These are phyloP conservation scores for Micromesistius poutassou DNA, from an alignment of 2,797 vertebrate species.

Conservation along the genomic window DNA sequence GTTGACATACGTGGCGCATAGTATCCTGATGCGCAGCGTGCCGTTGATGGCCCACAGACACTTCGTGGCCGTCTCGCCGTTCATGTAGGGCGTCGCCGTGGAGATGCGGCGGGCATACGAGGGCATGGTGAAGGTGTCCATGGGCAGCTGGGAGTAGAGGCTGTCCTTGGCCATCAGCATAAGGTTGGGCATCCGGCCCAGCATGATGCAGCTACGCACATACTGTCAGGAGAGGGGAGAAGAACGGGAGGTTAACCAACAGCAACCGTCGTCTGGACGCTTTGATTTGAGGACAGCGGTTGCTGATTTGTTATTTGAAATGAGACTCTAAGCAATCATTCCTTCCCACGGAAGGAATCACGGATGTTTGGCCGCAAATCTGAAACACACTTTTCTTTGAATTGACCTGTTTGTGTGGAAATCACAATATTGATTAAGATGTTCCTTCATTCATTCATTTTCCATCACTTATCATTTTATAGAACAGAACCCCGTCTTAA, in stretches of 20 bases:
- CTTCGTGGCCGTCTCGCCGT: slow-evolving; percentile 92
- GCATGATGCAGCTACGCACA: slow-evolving; percentile 97
- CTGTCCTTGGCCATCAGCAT: slow-evolving; percentile 99
- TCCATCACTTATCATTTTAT: no score
- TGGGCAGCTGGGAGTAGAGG: slow-evolving; percentile 91
- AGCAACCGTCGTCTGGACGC: no score
- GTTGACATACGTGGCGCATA: slow-evolving; percentile 98
- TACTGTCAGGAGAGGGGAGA: slow-evolving; percentile 73
- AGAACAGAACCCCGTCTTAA: neutral
- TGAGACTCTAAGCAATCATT: no score
- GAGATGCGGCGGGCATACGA: slow-evolving; percentile 95
- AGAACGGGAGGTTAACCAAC: no score
- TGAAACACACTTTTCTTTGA: no score
- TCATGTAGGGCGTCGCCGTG: slow-evolving; percentile 97
- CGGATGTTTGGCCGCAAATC: no score
- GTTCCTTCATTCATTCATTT: no score
- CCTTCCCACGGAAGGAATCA: no score
- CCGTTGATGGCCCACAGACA: slow-evolving; percentile 94
- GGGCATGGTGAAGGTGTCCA: slow-evolving; percentile 94
- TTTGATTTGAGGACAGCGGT: no score
- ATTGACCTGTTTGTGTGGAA: neutral
- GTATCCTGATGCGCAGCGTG: slow-evolving; percentile 88
- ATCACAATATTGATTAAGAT: neutral
- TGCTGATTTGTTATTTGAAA: no score
- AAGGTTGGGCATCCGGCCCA: slow-evolving; percentile 96